Evolutionary conservation across 2,888 invertebrate genomes (phyloP), one percentile per base, ranked within the genome.

Genomic region (Autographa pulchrina): DNA sequence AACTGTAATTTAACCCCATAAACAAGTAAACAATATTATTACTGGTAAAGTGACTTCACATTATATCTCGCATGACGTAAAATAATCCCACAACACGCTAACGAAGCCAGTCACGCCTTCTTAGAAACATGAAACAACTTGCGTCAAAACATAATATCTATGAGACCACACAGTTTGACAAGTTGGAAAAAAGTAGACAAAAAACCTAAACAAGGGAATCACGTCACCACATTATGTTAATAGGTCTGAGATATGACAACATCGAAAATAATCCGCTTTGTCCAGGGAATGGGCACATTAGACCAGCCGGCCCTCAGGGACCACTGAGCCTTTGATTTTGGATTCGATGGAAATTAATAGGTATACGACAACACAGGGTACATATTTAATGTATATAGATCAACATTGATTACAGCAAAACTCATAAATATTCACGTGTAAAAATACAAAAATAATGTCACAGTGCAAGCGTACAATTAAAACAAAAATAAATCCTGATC

Each of bases 201-300:
- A 91, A 91, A 88, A 84, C 78, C 82, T 78, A 88, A 91, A 92
- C 91, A 91, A 91, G 91, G 85, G 87, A 91, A 93, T 90, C 90
- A 89, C 91, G 91, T 93, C 93, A 92, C 85, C 91, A 89, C 89
- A 94, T 94, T 94, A 95, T 93, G 94, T 87, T 95, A 95, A 95
- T 94, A 92, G 90, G 84, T 85, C 81, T 68, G 86, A 90, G 91
- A 94, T 94, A 93, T 94, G 94, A 94, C 94, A 93, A 92, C 93
- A 93, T 90, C 81, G 88, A 88, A 88, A 87, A 91, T 95, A 96
- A 96, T 95, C 95, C 95, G 89, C 95, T 95, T 96, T 95, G 92
- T 93, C 91, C 93, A 86, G 82, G 85, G 88, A 91, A 92, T 91
- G 91, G 92, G 83, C 89, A 90, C 92, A 92, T 93, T 93, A 93